Percentiles rank a stretch among this genome's conserved stretches.
These are phyloP conservation scores for Peromyscus polionotus DNA, from an alignment of 2,113 vertebrate species.

Conservation along the genomic window DNA sequence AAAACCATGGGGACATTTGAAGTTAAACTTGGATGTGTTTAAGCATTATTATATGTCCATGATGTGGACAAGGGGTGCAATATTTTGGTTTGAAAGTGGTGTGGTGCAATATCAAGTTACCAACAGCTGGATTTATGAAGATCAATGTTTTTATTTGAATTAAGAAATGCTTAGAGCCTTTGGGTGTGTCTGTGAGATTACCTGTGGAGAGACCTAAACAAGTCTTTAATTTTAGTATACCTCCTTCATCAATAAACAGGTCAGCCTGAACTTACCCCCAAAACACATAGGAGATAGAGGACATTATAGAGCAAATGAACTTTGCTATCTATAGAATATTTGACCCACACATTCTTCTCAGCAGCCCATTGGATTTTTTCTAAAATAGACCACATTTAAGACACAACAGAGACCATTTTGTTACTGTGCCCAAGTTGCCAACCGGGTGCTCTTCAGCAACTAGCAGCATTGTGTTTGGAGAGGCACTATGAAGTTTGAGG, in stretches of 20 bases:
- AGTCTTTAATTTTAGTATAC: not conserved
- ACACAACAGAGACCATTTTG: constrained; percentile 6
- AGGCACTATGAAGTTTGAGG: not conserved
- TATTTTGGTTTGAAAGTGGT: not conserved
- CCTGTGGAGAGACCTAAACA: not conserved
- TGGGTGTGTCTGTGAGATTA: not conserved
- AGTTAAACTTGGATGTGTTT: not conserved
- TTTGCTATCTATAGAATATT: not conserved
- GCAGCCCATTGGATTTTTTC: not conserved
- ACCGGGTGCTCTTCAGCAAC: not conserved
- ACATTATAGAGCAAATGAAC: not conserved
- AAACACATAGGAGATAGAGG: not conserved
- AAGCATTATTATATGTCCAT: not conserved
- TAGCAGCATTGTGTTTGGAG: not conserved
- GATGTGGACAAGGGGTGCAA: too few relatives aligned
- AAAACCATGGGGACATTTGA: not conserved
- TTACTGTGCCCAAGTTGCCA: not conserved
- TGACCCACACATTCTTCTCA: not conserved
- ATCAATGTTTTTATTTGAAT: not conserved
- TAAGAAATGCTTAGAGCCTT: not conserved
- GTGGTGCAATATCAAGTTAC: not conserved
- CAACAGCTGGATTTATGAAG: not conserved
- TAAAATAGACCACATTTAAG: not conserved
- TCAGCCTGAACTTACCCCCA: not conserved
- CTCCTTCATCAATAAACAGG: not conserved